Base-by-base conservation (phyloP, 2,888 invertebrate species). In the Pyrrhosoma nymphula region DNA sequence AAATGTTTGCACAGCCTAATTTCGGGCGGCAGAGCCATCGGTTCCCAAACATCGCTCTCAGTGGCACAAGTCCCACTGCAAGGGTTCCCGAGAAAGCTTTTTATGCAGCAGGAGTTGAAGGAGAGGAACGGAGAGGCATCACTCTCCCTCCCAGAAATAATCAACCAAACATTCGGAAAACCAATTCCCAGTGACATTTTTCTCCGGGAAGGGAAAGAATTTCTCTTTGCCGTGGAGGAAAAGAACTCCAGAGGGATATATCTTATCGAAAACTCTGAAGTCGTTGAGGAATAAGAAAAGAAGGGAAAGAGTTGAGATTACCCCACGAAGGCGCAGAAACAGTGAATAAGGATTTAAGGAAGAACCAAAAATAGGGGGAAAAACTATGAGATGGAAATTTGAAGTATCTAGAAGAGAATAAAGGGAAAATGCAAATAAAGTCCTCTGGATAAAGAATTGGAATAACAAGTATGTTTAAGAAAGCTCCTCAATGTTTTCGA, bases 161-260 rank as follows among this genome's bases (percentile, higher is more conserved):
- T 93, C 93, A 93, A 93, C 69, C 69, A 69, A 93, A 69, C 93
- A 75, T 93, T 93, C 93, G 69, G 69, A 93, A 69, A 75, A 91
- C 75, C 93, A 75, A 75, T 93, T 93, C 93, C 93, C 69, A n/a
- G 47, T 35, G 93, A 93, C 93, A 91, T 91, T 69, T 93, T 93
- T 69, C 69, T 93, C 75, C 47, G 47, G 18, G 82, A 35, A 35
- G 82, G 14, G 82, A 82, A 35, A 82, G 82, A 69, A 69, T 82
- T 35, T 82, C 30, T 35, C 35, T 82, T 82, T 82, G 69, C 82
- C 35, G 26, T 35, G 35, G 82, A 82, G 82, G 35, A 18, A 82
- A 82, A 35, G 30, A 82, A 82, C 82, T 82, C 82, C 82, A 2
- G 30, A 16, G 82, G 82, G 82, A 82, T 82, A 35, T 35, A 82